Base-by-base conservation (phyloP, 2,113 vertebrate genomes). In the Trinectes maculatus region DNA sequence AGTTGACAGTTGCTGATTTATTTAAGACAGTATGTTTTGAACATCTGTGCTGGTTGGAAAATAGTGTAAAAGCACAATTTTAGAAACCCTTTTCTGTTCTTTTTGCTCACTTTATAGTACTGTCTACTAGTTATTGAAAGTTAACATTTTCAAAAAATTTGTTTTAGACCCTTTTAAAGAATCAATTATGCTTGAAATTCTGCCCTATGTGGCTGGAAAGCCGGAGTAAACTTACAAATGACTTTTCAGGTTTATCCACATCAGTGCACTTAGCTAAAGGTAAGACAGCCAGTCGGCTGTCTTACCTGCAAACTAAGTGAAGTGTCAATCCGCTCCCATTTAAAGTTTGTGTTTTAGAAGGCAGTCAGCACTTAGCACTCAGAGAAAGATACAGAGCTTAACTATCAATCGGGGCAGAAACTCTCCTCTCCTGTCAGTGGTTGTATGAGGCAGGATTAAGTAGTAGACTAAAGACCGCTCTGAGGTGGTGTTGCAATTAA, bases 331-430 rank as follows among this genome's bases (percentile, higher is more conserved):
- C 56, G 59, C 58, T 62, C 31, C 63, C 74, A 61, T 79, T 58
- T 7, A 34, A 83, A 57, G 56, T 46, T 47, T 58, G 31, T 71
- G 56, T 79, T 80, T 66, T 52, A 46, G 61, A 66, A 43, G 58
- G 58, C 29, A 31, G n/a, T 19, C 29, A 33, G 15, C 49, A 69
- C 70, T 21, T 7, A 16, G 42, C 80, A 49, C 71, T 72, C 59
- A 25, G 33, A 56, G 65, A 67, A 73, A 56, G 64, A 70, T 37
- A 33, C 43, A 26, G 66, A 47, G 0, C 33, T 51, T 16, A 77
- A 29, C 80, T 67, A 75, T 78, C 72, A 66, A 70, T 86, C 74
- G 70, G 53, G 66, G 63, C 71, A 43, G 68, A 47, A 64, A 60
- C n/a, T n/a, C n/a, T n/a, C n/a, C n/a, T n/a, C n/a, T n/a, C n/a